phyloP scores from a whole-genome alignment of 2,888 invertebrate species.

The Gastracanthus pulcherrimus region DNA sequence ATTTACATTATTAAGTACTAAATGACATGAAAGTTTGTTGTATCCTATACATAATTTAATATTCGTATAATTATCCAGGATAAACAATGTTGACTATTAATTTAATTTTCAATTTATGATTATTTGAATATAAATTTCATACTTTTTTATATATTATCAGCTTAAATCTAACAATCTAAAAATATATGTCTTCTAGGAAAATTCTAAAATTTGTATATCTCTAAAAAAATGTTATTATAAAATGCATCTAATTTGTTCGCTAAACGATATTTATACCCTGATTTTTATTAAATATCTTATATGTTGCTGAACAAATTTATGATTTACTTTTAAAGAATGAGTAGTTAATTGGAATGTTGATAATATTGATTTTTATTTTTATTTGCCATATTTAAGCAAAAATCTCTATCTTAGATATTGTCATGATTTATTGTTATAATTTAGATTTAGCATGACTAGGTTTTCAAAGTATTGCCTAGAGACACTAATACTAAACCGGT shows the following conservation, averaged over 20 bases:
- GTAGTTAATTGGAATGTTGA: conserved; percentile 48
- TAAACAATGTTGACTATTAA: neutral
- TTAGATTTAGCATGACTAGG: conserved; percentile 42
- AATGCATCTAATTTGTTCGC: conserved; percentile 21
- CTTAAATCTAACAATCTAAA: conserved; percentile 33
- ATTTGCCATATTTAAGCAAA: neutral
- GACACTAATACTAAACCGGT: no score
- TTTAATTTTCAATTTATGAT: no score
- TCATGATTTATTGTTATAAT: conserved; percentile 47
- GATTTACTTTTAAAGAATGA: conserved; percentile 2
- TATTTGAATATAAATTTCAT: neutral
- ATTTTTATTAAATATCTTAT: conserved; percentile 17
- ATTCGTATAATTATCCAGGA: no score
- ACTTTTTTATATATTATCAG: neutral
- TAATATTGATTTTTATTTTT: conserved; percentile 1
- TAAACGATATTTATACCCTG: conserved; percentile 40
- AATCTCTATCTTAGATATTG: conserved; percentile 47
- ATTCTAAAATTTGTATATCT: neutral
- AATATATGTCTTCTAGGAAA: conserved; percentile 26
- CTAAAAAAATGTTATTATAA: conserved; percentile 3
- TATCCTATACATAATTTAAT: neutral
- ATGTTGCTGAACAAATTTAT: conserved; percentile 12
- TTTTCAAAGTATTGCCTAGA: conserved; percentile 22
- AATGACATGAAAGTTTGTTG: neutral
- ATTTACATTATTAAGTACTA: conserved; percentile 30